phyloP scores from a whole-genome alignment of 2,113 vertebrate species.

The Lamprotornis superbus region DNA sequence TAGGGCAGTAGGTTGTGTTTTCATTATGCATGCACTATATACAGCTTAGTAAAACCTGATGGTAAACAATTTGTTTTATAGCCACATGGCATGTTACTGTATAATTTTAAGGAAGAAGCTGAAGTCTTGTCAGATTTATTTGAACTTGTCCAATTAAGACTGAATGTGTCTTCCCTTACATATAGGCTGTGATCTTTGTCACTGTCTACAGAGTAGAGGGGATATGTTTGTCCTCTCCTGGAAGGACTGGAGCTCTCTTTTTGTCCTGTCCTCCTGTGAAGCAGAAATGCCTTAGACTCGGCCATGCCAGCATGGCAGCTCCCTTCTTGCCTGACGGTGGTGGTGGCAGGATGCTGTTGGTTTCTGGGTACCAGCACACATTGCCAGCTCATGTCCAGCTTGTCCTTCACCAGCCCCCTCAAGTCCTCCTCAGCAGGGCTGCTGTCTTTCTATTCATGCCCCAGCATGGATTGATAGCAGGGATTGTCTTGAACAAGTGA shows the following conservation, averaged over 20 bases:
- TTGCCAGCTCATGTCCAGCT: background rate
- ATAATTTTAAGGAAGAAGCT: background rate
- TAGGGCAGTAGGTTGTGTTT: background rate
- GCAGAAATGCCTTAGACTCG: background rate
- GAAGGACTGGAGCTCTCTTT: background rate
- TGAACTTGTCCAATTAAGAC: background rate
- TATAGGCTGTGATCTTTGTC: background rate
- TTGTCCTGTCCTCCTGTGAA: background rate
- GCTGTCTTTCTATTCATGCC: background rate
- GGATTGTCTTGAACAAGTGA: background rate
- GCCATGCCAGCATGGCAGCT: background rate
- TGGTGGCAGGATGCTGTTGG: background rate
- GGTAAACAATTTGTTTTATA: background rate
- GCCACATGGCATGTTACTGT: fast-evolving
- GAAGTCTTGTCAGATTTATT: background rate
- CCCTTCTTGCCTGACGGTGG: fast-evolving
- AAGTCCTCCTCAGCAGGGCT: background rate
- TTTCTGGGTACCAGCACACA: background rate
- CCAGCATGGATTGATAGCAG: background rate
- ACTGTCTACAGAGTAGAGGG: background rate
- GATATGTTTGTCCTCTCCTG: background rate
- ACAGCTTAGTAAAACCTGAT: background rate
- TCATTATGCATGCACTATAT: background rate
- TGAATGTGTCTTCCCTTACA: background rate
- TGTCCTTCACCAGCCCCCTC: background rate